These are phyloP conservation scores for Drosophila pseudotalamancana DNA, from an alignment of 2,888 invertebrate species.

Conservation along the genomic window DNA sequence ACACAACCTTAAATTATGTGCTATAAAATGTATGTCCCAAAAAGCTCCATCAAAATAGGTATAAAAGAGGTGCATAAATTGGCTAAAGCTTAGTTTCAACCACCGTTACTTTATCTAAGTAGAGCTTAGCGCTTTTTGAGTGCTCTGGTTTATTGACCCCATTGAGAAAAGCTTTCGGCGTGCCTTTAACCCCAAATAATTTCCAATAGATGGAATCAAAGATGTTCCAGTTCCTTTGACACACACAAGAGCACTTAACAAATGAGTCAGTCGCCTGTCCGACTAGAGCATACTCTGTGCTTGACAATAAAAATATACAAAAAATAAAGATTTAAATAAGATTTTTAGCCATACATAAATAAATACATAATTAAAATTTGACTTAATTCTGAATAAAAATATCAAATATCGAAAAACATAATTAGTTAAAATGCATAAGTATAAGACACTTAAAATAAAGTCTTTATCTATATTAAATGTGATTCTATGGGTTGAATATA, in stretches of 20 bases:
- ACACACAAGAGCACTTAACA: not conserved
- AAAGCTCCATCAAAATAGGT: conserved; percentile 28
- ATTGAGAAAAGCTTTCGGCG: conserved; percentile 14
- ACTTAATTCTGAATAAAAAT: not conserved
- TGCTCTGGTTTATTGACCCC: conserved; percentile 51
- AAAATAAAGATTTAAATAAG: not conserved
- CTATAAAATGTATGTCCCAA: conserved; percentile 33
- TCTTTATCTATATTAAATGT: too few relatives aligned
- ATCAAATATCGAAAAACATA: not conserved
- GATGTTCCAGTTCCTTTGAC: conserved; percentile 13
- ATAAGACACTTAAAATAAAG: too few relatives aligned
- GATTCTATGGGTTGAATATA: too few relatives aligned
- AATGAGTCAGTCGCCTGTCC: too few relatives aligned
- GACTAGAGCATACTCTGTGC: not conserved
- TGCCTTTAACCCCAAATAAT: conserved; percentile 24
- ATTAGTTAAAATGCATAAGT: not conserved
- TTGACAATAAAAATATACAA: not conserved
- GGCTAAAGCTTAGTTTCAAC: not conserved
- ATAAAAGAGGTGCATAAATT: conserved; percentile 8
- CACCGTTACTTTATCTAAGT: not conserved
- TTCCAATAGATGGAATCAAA: conserved; percentile 23
- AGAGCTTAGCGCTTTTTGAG: not conserved
- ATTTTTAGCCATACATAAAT: not conserved
- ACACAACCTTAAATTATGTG: conserved; percentile 7
- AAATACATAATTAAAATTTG: not conserved